Percentiles rank a stretch among this genome's conserved stretches.
Evolutionary conservation across 2,888 invertebrate species (phyloP).

Genomic region (Nomada fabriciana): DNA sequence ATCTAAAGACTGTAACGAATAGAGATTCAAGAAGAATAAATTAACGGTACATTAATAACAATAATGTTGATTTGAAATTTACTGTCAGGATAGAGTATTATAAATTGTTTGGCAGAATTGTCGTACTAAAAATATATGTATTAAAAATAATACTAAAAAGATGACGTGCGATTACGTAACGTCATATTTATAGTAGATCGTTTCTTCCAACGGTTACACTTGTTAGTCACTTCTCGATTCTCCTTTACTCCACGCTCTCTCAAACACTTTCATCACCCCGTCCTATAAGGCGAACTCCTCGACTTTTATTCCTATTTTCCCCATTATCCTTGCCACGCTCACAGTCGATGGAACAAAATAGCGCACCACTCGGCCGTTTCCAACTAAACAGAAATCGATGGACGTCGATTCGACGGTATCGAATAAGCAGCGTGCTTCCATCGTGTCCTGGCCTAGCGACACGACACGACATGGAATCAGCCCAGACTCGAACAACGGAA

Average conservation of each 20-base stretch:
- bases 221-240: neutral
- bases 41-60: too few species aligned
- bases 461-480: neutral
- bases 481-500: slow-evolving; percentile 19
- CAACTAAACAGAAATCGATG: slow-evolving; percentile 36
- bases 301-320: neutral
- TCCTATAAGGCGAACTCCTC: neutral
- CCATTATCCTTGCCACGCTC: neutral
- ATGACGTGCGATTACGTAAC: neutral
- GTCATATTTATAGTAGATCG: neutral
- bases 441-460: neutral
- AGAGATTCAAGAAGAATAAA: too few species aligned
- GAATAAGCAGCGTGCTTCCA: slow-evolving; percentile 20
- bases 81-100: too few species aligned
- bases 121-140: too few species aligned
- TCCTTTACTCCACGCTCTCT: slow-evolving; percentile 11
- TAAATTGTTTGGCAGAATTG: too few species aligned
- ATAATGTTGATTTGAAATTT: too few species aligned
- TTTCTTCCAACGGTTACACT: neutral
- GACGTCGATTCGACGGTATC: neutral
- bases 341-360: neutral
- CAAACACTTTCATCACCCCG: slow-evolving; percentile 11
- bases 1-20: too few species aligned
- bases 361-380: slow-evolving; percentile 8
- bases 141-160: too few species aligned